Evolutionary conservation across 2,797 vertebrate species (phyloP).

Genomic region (Lepus townsendii): DNA sequence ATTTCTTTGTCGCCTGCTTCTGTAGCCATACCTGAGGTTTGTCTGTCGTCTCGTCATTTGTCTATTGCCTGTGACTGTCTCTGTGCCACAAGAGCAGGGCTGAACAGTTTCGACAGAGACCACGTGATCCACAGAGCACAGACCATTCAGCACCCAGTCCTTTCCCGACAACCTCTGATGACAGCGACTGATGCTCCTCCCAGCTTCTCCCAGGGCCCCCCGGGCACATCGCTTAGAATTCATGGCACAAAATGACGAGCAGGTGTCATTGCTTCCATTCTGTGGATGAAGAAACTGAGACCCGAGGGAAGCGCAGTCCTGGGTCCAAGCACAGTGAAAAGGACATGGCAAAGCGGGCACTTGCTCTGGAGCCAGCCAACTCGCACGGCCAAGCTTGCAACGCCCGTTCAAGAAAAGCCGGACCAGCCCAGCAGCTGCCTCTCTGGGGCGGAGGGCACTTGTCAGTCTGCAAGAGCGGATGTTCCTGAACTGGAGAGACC

Average conservation of each 20-base stretch:
- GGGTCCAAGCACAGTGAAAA: background rate
- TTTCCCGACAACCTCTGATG: background rate
- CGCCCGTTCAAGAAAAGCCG: background rate
- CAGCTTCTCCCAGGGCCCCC: background rate
- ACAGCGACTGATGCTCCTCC: no score
- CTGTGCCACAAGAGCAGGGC: no score
- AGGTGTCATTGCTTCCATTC: background rate
- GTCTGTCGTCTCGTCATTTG: no score
- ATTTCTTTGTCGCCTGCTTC: background rate
- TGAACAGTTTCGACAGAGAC: background rate
- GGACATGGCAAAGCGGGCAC: background rate
- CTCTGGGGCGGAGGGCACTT: fast-evolving
- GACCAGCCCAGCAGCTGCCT: background rate
- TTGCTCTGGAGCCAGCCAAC: background rate
- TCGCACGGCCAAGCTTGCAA: background rate
- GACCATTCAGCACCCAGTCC: no score
- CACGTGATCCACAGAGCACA: background rate
- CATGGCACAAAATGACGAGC: background rate
- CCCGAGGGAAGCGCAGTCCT: background rate
- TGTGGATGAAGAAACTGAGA: background rate
- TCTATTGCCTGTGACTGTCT: background rate
- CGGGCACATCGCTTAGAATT: background rate
- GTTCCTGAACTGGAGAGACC: background rate
- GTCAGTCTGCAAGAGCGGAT: background rate
- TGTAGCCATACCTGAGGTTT: background rate